A percentile compares a stretch with the other conserved stretches of the same genome.
phyloP scores from a whole-genome alignment of 2,797 vertebrate species.

The Poeciliopsis paucimaculata region DNA sequence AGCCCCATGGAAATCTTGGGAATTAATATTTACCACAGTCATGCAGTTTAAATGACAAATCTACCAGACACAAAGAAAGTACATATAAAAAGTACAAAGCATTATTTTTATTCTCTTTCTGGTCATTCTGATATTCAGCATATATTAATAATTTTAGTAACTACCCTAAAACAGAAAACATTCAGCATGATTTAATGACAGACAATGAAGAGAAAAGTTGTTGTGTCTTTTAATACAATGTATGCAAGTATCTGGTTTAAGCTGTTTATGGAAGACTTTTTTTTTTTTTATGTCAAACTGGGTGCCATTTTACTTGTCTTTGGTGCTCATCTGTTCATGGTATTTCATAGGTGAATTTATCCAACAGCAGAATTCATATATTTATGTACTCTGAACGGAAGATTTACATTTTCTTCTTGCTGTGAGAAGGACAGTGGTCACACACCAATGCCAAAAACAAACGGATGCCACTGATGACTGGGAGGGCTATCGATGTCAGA shows the following conservation, averaged over 20 bases:
- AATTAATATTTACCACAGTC: neutral
- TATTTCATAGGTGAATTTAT: constrained; percentile 49
- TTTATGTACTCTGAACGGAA: constrained; percentile 36
- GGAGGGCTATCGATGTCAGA: constrained; percentile 34
- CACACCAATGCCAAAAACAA: constrained; percentile 33
- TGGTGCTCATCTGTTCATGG: constrained; percentile 57
- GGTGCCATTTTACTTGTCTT: constrained; percentile 69
- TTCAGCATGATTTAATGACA: neutral
- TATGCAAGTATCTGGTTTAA: neutral
- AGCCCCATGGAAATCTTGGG: neutral
- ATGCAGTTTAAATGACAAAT: neutral
- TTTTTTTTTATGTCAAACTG: constrained; percentile 25
- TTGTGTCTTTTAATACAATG: constrained; percentile 1
- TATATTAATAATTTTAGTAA: neutral
- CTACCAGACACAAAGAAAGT: neutral
- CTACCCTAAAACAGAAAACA: neutral
- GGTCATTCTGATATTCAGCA: neutral
- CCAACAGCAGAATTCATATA: constrained; percentile 52
- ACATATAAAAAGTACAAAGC: neutral
- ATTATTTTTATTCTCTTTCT: neutral
- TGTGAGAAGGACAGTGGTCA: constrained; percentile 37
- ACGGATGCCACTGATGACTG: constrained; percentile 65
- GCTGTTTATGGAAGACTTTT: constrained; percentile 65
- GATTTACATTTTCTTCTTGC: constrained; percentile 32
- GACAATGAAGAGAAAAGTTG: neutral